Percentiles rank a stretch among this genome's conserved stretches.
These are phyloP conservation scores for Alitta virens DNA, from an alignment of 2,888 invertebrate genomes.

Conservation along the genomic window DNA sequence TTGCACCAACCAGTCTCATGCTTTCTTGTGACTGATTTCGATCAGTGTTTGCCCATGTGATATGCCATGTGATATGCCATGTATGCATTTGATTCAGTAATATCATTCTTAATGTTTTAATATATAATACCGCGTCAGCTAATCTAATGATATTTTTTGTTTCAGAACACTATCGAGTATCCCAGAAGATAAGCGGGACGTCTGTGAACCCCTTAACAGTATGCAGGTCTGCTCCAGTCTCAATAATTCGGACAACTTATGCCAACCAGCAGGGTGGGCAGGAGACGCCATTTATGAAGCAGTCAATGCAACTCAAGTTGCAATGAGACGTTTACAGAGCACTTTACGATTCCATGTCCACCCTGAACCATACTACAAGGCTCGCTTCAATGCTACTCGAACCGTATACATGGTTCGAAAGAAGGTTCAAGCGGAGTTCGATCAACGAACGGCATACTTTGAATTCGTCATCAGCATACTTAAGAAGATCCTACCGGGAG, in stretches of 20 bases:
- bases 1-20: no score
- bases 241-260: slow-evolving; percentile 27
- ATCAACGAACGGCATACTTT: slow-evolving; percentile 24
- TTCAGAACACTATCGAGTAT: slow-evolving; percentile 5
- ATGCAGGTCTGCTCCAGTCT: slow-evolving; percentile 24
- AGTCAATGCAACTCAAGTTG: slow-evolving; percentile 30
- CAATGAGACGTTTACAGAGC: slow-evolving; percentile 25
- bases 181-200: slow-evolving; percentile 26
- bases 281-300: slow-evolving; percentile 33
- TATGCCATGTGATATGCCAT: no score
- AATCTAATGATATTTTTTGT: no score
- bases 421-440: slow-evolving; percentile 22
- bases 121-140: no score
- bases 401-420: slow-evolving; percentile 21
- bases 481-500: slow-evolving; percentile 25
- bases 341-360: slow-evolving; percentile 27
- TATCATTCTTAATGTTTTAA: no score
- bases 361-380: slow-evolving; percentile 24
- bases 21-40: no score
- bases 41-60: no score
- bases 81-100: no score
- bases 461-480: slow-evolving; percentile 22
- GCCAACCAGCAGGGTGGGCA: slow-evolving; percentile 30
- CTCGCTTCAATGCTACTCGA: slow-evolving; percentile 23
- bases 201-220: slow-evolving; percentile 30